Percentiles rank a stretch among this genome's conserved stretches.
phyloP scores from a whole-genome alignment of 2,888 invertebrate genomes.

The Ptychoptera contaminata region DNA sequence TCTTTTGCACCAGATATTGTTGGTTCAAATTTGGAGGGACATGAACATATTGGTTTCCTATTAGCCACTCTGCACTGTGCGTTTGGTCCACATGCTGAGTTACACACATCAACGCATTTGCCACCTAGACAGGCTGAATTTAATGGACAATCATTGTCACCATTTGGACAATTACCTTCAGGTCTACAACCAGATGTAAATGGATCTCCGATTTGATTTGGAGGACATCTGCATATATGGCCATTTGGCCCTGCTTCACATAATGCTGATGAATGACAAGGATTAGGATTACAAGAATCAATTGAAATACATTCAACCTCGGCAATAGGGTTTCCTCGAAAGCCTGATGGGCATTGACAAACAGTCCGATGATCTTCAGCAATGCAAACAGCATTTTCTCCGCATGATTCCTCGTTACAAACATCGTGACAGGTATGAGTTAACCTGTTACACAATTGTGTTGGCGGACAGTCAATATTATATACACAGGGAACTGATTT shows the following conservation, averaged over 20 bases:
- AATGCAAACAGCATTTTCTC: slow-evolving; percentile 74
- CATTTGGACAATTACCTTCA: slow-evolving; percentile 57
- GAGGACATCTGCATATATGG: slow-evolving; percentile 63
- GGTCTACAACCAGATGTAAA: slow-evolving; percentile 57
- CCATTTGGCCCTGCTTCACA: slow-evolving; percentile 55
- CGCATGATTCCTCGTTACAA: slow-evolving; percentile 69
- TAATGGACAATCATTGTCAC: slow-evolving; percentile 57
- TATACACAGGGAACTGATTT: slow-evolving; percentile 72
- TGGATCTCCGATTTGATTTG: slow-evolving; percentile 63
- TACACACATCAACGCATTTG: slow-evolving; percentile 66
- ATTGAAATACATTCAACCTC: slow-evolving; percentile 62
- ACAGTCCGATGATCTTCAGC: slow-evolving; percentile 66
- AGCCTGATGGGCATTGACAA: slow-evolving; percentile 79
- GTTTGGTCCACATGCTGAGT: slow-evolving; percentile 66
- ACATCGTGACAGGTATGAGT: slow-evolving; percentile 69
- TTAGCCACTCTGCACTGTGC: slow-evolving; percentile 64
- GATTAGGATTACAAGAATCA: slow-evolving; percentile 57
- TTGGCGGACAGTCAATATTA: slow-evolving; percentile 65
- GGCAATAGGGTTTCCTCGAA: slow-evolving; percentile 63
- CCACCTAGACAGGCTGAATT: slow-evolving; percentile 56
- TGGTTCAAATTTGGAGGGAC: slow-evolving; percentile 61
- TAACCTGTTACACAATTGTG: slow-evolving; percentile 67
- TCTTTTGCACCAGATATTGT: slow-evolving; percentile 41
- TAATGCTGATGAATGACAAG: slow-evolving; percentile 66
- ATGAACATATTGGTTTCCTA: slow-evolving; percentile 61